Conservation (phyloP, 2,888 invertebrate genomes). For the Eupithecia dodoneata region DNA sequence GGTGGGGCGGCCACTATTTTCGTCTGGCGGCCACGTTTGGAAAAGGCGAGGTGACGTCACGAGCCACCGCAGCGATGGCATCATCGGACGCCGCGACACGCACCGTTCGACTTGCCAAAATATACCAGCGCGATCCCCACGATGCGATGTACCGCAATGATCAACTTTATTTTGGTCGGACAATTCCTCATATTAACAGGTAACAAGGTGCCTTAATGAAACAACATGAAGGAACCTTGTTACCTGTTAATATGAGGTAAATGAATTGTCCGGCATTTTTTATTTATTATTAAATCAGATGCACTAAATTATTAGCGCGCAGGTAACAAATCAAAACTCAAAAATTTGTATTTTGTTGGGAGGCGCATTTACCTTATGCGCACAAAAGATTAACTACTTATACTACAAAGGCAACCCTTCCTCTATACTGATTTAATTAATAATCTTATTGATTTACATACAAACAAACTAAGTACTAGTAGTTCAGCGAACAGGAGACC, state of each 20-base stretch:
- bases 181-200: too few species aligned
- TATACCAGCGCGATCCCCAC: conserved; percentile 73
- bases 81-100: conserved; percentile 80
- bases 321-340: not conserved
- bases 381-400: not conserved
- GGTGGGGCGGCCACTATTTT: conserved; percentile 82
- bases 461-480: too few species aligned
- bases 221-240: conserved; percentile 43
- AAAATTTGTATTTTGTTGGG: not conserved
- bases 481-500: too few species aligned
- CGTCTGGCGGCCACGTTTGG: conserved; percentile 84
- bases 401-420: not conserved
- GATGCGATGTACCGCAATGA: conserved; percentile 54
- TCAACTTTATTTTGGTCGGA: conserved; percentile 80
- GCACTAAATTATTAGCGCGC: not conserved
- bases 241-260: not conserved
- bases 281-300: not conserved
- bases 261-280: not conserved
- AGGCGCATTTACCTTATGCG: not conserved
- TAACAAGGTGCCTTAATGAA: too few species aligned
- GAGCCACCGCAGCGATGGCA: conserved; percentile 81
- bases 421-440: not conserved
- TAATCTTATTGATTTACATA: not conserved
- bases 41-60: conserved; percentile 83
- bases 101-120: conserved; percentile 80